Conservation (phyloP, 2,113 vertebrate genomes). For the Megaptera novaeangliae region DNA sequence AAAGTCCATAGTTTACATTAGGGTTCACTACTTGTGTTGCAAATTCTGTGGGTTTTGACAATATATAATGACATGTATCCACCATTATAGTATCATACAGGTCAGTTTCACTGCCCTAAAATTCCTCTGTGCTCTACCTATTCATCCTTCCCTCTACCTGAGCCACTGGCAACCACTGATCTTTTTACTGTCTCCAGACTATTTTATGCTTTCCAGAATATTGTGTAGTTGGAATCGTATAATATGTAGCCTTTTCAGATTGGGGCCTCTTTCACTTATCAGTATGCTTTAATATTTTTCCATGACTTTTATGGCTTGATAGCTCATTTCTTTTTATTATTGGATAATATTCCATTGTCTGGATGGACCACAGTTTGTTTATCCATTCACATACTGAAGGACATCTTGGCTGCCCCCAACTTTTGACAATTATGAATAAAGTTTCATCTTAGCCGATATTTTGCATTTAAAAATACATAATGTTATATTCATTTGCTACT, state of each 20-base stretch:
- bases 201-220: background rate
- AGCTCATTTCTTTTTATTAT: background rate
- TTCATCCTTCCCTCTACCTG: background rate
- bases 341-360: background rate
- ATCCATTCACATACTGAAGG: background rate
- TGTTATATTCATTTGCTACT: background rate
- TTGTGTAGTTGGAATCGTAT: background rate
- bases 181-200: background rate
- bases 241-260: background rate
- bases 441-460: background rate
- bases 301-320: background rate
- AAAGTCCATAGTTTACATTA: background rate
- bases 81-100: background rate
- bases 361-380: background rate
- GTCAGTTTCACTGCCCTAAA: background rate
- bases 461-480: conserved; percentile 4
- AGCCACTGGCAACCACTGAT: background rate
- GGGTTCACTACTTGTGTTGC: background rate
- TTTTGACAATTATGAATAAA: background rate
- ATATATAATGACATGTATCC: background rate
- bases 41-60: background rate
- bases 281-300: background rate
- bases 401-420: background rate
- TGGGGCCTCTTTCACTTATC: background rate
- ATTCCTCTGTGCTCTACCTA: background rate